Evolutionary conservation across 2,797 vertebrate genomes (phyloP), one percentile per base, ranked within the genome.

Genomic region (Austrolebias charrua): DNA sequence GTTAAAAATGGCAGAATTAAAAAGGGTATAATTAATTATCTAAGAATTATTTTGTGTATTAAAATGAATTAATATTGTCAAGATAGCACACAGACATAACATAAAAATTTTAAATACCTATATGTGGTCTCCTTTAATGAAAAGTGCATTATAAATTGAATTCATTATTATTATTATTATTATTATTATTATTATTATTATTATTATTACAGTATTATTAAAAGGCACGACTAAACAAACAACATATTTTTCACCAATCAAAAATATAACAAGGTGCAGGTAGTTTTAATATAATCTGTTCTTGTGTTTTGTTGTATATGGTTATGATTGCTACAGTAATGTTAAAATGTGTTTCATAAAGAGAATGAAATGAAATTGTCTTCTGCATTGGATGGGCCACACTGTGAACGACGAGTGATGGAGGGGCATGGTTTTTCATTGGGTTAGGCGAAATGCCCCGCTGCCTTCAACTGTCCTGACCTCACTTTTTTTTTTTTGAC

Each of bases 401-500:
- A 72, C 58, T 82, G 74, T 84, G 87, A 81, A 68, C 68, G 59
- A 44, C 66, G 87, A 86, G 84, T 86, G 89, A 90, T 79, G 79
- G 85, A 90, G 75, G 86, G 85, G 70, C 89, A 80, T 85, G 84
- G 67, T 85, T 88, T 91, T 81, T 82, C 85, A 44, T 56, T 79
- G 86, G 83, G 79, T 86, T 86, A 79, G 84, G 88, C 88, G 88
- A 87, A 91, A 93, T 86, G 88, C 87, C 89, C 89, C 80, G 89
- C 86, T 89, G 92, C 90, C 90, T 91, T 93, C 91, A 93, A 93
- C 90, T 90, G 90, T 92, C 86, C 89, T 88, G 88, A 91, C 91
- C 90, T 92, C 90, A 86, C 82, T 79, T 83, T 93, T 90, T 79
- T 83, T 93, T 90, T 48, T 93, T 91, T 93, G 94, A 97, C 94